Evolutionary conservation across 2,888 invertebrate genomes (phyloP).

Genomic region (Chelonus formosanus): DNA sequence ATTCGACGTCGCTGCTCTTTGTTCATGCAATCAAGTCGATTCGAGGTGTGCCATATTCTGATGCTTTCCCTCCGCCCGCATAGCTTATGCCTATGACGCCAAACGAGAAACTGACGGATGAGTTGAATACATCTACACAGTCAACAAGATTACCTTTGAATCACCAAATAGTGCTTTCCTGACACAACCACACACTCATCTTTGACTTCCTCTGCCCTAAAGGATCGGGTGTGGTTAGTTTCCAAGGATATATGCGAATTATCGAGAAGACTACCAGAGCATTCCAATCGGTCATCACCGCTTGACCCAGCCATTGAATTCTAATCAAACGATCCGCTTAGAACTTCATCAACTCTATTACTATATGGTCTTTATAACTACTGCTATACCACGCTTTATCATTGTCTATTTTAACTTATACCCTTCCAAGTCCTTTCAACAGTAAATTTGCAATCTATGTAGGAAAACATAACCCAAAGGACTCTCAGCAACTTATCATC

Average conservation of each 20-base stretch:
- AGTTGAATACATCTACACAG: constrained; percentile 4
- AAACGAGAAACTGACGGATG: constrained; percentile 2
- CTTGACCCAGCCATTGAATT: constrained; percentile 54
- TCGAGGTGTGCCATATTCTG: constrained; percentile 23
- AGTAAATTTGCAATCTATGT: too few species aligned
- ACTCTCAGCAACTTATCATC: too few species aligned
- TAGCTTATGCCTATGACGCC: constrained; percentile 8
- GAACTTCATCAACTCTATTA: constrained; percentile 36
- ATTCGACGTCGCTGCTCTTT: constrained; percentile 24
- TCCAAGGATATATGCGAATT: constrained; percentile 38
- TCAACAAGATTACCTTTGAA: constrained; percentile 25
- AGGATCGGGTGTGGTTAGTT: constrained; percentile 14
- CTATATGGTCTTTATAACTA: too few species aligned
- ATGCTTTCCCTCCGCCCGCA: background rate
- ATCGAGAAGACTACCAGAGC: constrained; percentile 46
- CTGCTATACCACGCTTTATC: too few species aligned
- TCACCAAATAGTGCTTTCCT: background rate
- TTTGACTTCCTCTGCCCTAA: background rate
- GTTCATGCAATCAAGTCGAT: constrained; percentile 39
- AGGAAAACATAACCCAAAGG: too few species aligned
- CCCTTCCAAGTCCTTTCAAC: too few species aligned
- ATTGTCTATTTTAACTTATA: too few species aligned
- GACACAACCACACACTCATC: background rate
- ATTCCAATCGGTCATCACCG: constrained; percentile 57
- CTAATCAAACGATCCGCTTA: constrained; percentile 50